These are phyloP conservation scores for Aradophagus sp. DNA, from an alignment of 1,140 invertebrate genomes.

Conservation along the genomic window DNA sequence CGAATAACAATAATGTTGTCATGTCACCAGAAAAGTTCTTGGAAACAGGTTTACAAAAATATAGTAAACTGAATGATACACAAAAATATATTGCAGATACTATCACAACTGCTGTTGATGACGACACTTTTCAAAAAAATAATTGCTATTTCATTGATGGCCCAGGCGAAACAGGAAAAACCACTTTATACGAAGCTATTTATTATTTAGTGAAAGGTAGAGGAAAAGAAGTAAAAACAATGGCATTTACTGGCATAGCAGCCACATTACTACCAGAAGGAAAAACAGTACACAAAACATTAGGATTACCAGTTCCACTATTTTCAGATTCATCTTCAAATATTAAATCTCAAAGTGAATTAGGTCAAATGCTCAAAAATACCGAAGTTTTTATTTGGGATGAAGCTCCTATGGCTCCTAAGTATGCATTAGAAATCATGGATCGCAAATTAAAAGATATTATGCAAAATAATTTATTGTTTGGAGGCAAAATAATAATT, in stretches of 20 bases:
- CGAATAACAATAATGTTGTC: too few relatives aligned
- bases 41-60: neutral
- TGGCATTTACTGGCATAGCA: neutral
- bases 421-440: slow-evolving; percentile 1
- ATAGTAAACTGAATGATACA: neutral
- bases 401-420: neutral
- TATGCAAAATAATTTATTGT: slow-evolving; percentile 1
- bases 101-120: neutral
- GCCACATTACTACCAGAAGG: neutral
- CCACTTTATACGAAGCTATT: too few relatives aligned
- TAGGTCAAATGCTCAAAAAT: neutral
- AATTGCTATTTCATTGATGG: too few relatives aligned
- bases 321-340: neutral
- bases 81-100: neutral
- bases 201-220: neutral
- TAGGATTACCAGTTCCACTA: slow-evolving; percentile 1
- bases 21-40: too few relatives aligned
- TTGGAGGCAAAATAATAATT: neutral
- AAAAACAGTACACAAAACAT: slow-evolving; percentile 1
- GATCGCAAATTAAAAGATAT: neutral
- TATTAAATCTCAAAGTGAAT: neutral
- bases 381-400: slow-evolving; percentile 1
- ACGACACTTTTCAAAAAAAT: neutral
- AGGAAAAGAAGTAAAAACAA: neutral
- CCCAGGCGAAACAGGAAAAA: too few relatives aligned